A percentile compares a stretch with the other conserved stretches of the same genome.
Conservation (phyloP, 2,888 invertebrate genomes). For the Autographa pulchrina region DNA sequence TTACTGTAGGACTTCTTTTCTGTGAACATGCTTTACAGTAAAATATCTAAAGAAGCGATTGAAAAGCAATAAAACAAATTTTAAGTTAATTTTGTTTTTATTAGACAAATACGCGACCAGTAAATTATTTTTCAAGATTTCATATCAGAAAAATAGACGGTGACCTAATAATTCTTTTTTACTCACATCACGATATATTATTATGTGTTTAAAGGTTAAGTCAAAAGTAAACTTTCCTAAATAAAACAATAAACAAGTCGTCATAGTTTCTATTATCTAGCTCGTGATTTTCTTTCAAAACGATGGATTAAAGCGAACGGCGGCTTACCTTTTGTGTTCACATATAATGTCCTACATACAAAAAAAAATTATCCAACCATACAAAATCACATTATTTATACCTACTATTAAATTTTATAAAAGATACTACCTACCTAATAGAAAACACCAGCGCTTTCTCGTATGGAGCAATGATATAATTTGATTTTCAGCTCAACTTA, state of each 20-base stretch:
- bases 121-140: too few species aligned
- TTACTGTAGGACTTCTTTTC: not conserved
- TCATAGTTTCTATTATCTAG: slow-evolving; percentile 64
- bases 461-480: too few species aligned
- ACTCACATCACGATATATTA: not conserved
- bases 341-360: slow-evolving; percentile 32
- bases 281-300: slow-evolving; percentile 73
- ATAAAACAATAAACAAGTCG: slow-evolving; percentile 45
- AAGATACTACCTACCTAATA: too few species aligned
- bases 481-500: too few species aligned
- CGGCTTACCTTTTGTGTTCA: slow-evolving; percentile 36
- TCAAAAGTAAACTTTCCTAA: slow-evolving; percentile 41
- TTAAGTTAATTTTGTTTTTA: too few species aligned
- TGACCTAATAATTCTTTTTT: not conserved
- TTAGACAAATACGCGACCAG: too few species aligned
- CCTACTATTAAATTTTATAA: too few species aligned
- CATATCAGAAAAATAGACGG: too few species aligned
- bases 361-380: slow-evolving; percentile 13
- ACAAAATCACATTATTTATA: too few species aligned
- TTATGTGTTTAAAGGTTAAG: slow-evolving; percentile 14
- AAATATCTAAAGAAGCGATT: not conserved
- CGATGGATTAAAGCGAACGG: slow-evolving; percentile 68
- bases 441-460: too few species aligned
- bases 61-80: too few species aligned
- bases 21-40: not conserved